phyloP scores from a whole-genome alignment of 2,797 vertebrate species.

The Xyrichtys novacula region DNA sequence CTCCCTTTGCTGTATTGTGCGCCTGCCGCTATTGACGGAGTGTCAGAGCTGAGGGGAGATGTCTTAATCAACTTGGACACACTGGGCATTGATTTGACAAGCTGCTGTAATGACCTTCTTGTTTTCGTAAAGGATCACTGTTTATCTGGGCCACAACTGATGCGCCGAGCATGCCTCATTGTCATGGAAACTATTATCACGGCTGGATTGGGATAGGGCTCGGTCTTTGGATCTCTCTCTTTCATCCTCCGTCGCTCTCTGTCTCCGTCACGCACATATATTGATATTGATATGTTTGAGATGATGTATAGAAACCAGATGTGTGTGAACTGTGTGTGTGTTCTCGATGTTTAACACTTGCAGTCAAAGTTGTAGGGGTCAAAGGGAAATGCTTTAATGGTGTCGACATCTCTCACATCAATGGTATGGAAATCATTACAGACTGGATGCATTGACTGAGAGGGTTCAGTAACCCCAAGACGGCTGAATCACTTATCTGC shows the following conservation, averaged over 20 bases:
- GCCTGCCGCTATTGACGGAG: conserved; percentile 93
- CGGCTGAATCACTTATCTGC: conserved; percentile 61
- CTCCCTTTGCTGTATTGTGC: conserved; percentile 78
- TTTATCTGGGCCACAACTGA: conserved; percentile 92
- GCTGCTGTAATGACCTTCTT: conserved; percentile 99
- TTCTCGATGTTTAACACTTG: conserved; percentile 33
- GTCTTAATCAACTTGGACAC: conserved; percentile 99
- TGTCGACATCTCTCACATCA: conserved; percentile 72
- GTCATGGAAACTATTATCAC: conserved; percentile 97
- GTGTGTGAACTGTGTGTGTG: background rate
- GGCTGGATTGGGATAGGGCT: conserved; percentile 64
- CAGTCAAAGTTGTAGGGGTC: conserved; percentile 50
- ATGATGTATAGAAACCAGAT: conserved; percentile 13
- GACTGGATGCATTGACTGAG: conserved; percentile 64
- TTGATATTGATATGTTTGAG: conserved; percentile 45
- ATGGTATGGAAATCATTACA: conserved; percentile 70
- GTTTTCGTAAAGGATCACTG: conserved; percentile 99
- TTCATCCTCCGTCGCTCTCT: conserved; percentile 9
- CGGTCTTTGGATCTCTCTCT: conserved; percentile 44
- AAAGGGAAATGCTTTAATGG: conserved; percentile 67
- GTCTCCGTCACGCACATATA: conserved; percentile 31
- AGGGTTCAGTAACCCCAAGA: conserved; percentile 61
- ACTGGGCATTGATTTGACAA: conserved; percentile 99
- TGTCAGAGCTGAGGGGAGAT: conserved; percentile 96
- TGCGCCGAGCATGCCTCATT: conserved; percentile 87